A percentile compares a stretch with the other conserved stretches of the same genome.
phyloP scores from a whole-genome alignment of 1,140 invertebrate genomes.

The Linepithema humile region DNA sequence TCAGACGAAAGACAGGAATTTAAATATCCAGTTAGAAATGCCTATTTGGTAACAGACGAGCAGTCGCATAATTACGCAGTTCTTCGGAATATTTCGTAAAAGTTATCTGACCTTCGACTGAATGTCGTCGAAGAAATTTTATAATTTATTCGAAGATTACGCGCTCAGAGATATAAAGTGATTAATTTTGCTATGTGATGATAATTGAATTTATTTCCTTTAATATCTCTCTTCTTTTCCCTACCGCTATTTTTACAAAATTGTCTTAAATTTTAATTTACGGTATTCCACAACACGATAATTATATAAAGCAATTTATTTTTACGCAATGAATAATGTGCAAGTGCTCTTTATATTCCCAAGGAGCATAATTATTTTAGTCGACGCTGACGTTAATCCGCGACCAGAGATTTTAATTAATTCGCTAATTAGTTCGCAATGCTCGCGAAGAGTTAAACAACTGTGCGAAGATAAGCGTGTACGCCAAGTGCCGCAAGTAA shows the following conservation, averaged over 20 bases:
- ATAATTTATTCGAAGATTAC: neutral
- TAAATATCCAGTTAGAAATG: slow-evolving; percentile 11
- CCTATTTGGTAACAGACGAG: neutral
- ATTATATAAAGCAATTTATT: slow-evolving; percentile 20
- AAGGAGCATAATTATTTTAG: neutral
- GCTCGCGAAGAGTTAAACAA: neutral
- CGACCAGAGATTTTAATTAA: neutral
- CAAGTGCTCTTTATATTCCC: neutral
- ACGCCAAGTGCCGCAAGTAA: neutral
- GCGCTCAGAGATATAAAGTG: neutral
- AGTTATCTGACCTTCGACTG: neutral
- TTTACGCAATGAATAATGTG: neutral
- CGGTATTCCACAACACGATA: neutral
- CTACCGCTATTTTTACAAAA: too few species aligned
- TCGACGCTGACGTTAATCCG: neutral
- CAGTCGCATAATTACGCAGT: neutral
- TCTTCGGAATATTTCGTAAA: neutral
- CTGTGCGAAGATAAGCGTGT: neutral
- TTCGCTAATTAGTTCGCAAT: neutral
- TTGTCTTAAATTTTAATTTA: too few species aligned
- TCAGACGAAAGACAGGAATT: neutral
- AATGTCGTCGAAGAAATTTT: neutral
- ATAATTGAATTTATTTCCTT: neutral
- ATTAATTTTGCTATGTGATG: neutral
- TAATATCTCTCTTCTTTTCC: neutral